Conservation (phyloP, 2,113 vertebrate species). For the Anseranas semipalmata region DNA sequence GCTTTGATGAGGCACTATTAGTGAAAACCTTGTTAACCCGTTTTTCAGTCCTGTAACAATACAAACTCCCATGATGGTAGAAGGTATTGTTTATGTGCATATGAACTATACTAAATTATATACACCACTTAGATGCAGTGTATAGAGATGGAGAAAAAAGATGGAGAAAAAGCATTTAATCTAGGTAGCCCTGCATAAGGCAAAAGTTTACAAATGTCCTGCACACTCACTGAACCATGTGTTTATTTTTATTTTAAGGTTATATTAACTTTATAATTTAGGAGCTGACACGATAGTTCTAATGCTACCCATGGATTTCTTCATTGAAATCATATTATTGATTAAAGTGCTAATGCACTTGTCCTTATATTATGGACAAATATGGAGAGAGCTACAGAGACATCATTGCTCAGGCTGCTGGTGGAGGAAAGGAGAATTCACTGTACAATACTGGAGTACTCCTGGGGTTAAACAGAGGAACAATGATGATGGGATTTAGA, state of each 20-base stretch:
- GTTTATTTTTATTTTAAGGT: neutral
- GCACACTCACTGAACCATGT: neutral
- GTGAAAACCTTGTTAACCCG: too few relatives aligned
- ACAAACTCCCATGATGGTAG: neutral
- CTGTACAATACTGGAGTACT: neutral
- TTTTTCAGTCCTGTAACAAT: neutral
- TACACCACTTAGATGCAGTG: neutral
- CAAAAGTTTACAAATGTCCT: neutral
- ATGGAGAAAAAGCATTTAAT: neutral
- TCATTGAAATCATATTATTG: neutral
- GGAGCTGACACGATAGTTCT: neutral
- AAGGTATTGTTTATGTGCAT: neutral
- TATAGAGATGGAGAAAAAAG: neutral
- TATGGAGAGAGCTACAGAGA: neutral
- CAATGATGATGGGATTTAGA: neutral
- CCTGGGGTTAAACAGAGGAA: neutral
- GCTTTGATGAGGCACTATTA: too few relatives aligned
- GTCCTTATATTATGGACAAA: neutral
- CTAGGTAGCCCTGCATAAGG: neutral
- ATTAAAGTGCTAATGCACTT: neutral
- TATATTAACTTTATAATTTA: neutral
- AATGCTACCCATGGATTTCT: neutral
- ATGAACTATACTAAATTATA: neutral
- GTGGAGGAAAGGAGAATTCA: neutral
- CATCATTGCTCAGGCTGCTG: neutral